Evolutionary conservation across 1,140 invertebrate species (phyloP).

Genomic region (Watersipora subatra): DNA sequence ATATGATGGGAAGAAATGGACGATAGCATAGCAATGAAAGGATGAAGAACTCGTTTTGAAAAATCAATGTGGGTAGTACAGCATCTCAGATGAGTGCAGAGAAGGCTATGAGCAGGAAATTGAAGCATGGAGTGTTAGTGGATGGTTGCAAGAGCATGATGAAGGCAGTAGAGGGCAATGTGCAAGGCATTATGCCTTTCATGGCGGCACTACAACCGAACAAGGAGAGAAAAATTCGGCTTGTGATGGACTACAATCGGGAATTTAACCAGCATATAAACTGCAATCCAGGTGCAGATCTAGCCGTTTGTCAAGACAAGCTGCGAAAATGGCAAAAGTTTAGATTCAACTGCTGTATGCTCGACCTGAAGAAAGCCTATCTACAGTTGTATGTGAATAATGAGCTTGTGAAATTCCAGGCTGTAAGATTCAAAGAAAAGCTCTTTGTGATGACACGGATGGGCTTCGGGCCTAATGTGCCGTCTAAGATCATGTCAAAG

Average conservation of each 20-base stretch:
- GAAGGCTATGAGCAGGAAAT: neutral
- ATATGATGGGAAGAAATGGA: neutral
- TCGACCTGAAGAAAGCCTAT: slow-evolving; percentile 1
- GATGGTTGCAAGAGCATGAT: neutral
- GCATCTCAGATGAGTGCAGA: neutral
- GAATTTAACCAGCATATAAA: neutral
- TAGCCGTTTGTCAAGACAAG: neutral
- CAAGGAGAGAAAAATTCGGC: slow-evolving; percentile 2
- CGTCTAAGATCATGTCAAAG: slow-evolving; percentile 1
- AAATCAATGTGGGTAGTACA: neutral
- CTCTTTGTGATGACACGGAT: neutral
- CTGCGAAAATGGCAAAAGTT: neutral
- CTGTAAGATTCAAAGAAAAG: neutral
- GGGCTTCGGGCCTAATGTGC: neutral
- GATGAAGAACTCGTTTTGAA: neutral
- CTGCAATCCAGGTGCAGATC: neutral
- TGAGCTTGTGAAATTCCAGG: neutral
- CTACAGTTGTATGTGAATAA: neutral
- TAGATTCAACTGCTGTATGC: neutral
- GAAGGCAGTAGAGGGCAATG: neutral
- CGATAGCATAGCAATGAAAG: neutral
- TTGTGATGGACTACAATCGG: slow-evolving; percentile 4
- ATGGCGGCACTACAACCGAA: slow-evolving; percentile 1
- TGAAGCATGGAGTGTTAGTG: neutral
- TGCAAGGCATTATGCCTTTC: neutral